These are phyloP conservation scores for Microctenopoma lineatum DNA, from an alignment of 2,797 vertebrate species.

Conservation along the genomic window DNA sequence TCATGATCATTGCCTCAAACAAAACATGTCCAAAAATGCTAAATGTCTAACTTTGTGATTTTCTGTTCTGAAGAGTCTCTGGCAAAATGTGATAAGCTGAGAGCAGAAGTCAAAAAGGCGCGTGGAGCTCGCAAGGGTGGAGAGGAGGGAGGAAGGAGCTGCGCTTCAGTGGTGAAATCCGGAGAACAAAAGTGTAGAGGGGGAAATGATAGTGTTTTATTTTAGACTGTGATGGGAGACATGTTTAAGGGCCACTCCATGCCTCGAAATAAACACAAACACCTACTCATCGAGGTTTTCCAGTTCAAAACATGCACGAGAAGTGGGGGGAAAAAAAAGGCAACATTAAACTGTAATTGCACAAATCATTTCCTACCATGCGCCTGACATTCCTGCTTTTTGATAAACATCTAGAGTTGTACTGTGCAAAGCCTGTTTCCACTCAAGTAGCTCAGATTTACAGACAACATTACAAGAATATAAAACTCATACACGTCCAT, in stretches of 20 bases:
- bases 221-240: conserved; percentile 52
- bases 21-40: neutral
- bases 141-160: conserved; percentile 38
- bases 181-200: conserved; percentile 43
- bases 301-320: conserved; percentile 41
- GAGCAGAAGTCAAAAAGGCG: conserved; percentile 20
- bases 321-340: neutral
- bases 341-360: conserved; percentile 48
- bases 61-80: neutral
- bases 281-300: conserved; percentile 62
- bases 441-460: conserved; percentile 47
- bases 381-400: conserved; percentile 32
- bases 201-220: conserved; percentile 55
- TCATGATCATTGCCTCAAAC: neutral
- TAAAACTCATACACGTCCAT: conserved; percentile 49
- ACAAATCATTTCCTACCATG: conserved; percentile 44
- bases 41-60: neutral
- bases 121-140: conserved; percentile 17
- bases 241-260: conserved; percentile 51
- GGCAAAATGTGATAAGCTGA: neutral
- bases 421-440: conserved; percentile 14
- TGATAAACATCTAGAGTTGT: conserved; percentile 40
- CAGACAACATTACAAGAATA: conserved; percentile 60
- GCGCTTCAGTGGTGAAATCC: conserved; percentile 33
- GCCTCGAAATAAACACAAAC: conserved; percentile 67